Percentiles rank a stretch among this genome's conserved stretches.
These are phyloP conservation scores for Plotosus lineatus DNA, from an alignment of 2,113 vertebrate genomes.

Conservation along the genomic window DNA sequence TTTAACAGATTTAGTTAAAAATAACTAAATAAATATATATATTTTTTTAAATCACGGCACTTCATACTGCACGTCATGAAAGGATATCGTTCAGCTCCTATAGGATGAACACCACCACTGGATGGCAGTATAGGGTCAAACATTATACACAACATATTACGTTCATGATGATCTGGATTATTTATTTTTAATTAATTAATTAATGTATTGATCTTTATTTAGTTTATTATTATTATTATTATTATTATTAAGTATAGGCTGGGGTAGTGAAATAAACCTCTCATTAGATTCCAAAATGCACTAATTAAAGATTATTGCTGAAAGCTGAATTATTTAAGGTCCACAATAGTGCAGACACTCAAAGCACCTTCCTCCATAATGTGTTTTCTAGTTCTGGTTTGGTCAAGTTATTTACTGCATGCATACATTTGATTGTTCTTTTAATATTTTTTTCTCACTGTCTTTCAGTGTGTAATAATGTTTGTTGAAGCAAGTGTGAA, in stretches of 20 bases:
- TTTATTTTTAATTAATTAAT: too few relatives aligned
- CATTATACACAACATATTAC: neutral
- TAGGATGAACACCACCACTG: slow-evolving; percentile 1
- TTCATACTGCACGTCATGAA: neutral
- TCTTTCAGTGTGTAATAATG: neutral
- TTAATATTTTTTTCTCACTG: neutral
- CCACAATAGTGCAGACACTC: neutral
- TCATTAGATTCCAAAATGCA: neutral
- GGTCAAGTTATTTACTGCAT: too few relatives aligned
- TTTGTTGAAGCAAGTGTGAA: neutral
- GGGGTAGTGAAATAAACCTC: neutral
- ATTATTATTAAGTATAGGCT: neutral
- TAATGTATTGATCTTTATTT: too few relatives aligned
- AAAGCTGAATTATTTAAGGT: neutral
- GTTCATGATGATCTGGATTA: too few relatives aligned
- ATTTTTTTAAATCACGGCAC: too few relatives aligned
- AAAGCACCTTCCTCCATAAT: too few relatives aligned
- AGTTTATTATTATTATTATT: too few relatives aligned
- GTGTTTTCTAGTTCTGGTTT: too few relatives aligned
- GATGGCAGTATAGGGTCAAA: slow-evolving; percentile 31
- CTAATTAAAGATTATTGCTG: neutral
- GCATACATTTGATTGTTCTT: neutral
- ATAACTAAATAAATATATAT: too few relatives aligned
- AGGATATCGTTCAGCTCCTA: neutral
- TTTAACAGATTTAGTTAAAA: too few relatives aligned